Base-by-base conservation (phyloP, 2,888 invertebrate genomes). In the Taphrorychus bicolor region DNA sequence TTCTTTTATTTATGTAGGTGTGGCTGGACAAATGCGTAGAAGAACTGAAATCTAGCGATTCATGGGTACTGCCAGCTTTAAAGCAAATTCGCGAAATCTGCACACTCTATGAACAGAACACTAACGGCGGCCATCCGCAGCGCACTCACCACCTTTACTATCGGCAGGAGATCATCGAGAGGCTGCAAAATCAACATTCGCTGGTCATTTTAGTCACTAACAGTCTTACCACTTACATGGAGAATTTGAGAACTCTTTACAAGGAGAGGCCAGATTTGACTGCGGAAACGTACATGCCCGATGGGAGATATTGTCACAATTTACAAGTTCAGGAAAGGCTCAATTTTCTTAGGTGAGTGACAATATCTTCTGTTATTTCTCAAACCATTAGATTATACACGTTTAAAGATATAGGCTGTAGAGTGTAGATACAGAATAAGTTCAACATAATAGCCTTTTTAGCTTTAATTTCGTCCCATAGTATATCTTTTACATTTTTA, bases 1-100 rank as follows among this genome's bases (percentile, higher is more conserved):
- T 48, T n/a, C 9, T 22, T 2, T 59, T 16, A 24, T 23, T 59
- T 60, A n/a, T n/a, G 11, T 48, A 67, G 67, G 54, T 74, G 9
- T 98, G 97, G 97, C 85, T 98, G 69, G 94, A 96, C 79, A 94
- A 94, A 83, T 88, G 97, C 81, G 96, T 98, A n/a, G 95, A 95
- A 73, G 97, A 98, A 82, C 82, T 98, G 67, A 93, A 94, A 80
- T 89, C 88, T 58, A 90, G 90, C 45, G 94, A 94, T 76, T 90
- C 89, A 72, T 98, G 97, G 97, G 97, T 94, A 17, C 82, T 98
- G 75, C 97, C 98, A 0, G 96, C 97, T 3, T 84, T 98, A 71
- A 97, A 97, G 81, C 93, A 97, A 83, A 97, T 98, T 81, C 88
- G 94, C 32, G 97, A 98, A 82, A 97, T 98, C 73, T 97, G 97